Conservation (phyloP, 2,113 vertebrate species). For the Chionomys nivalis region DNA sequence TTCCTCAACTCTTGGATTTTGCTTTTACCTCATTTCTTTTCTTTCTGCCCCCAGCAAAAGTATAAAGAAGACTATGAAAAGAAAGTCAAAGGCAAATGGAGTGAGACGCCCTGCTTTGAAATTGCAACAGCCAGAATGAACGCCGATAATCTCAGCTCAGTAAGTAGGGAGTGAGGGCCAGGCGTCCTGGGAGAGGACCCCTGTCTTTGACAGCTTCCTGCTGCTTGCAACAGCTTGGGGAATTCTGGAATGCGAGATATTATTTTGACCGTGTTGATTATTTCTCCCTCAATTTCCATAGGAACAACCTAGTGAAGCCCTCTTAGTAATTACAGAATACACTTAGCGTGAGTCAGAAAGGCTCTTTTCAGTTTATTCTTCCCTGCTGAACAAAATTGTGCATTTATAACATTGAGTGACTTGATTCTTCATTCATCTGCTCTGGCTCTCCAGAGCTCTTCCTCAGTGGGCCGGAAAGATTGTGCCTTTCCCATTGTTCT, state of each 20-base stretch:
- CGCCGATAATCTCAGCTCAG: constrained; percentile 93
- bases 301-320: not conserved
- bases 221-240: not conserved
- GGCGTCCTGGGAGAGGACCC: not conserved
- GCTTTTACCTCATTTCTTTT: not conserved
- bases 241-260: not conserved
- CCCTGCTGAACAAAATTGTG: not conserved
- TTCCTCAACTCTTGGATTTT: not conserved
- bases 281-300: constrained; percentile 31
- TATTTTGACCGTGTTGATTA: constrained; percentile 9
- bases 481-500: not conserved
- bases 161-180: constrained; percentile 81
- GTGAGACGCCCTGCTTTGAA: constrained; percentile 97
- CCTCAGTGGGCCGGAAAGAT: not conserved
- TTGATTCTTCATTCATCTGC: not conserved
- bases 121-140: constrained; percentile 93
- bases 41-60: constrained; percentile 86
- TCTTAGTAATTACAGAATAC: not conserved
- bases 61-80: constrained; percentile 97
- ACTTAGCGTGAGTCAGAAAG: not conserved
- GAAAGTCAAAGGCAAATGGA: constrained; percentile 97
- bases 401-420: constrained; percentile 14
- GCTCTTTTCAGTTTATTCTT: constrained; percentile 7
- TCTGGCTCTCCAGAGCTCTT: not conserved
- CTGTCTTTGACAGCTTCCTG: not conserved